A percentile compares a stretch with the other conserved stretches of the same genome.
phyloP scores from a whole-genome alignment of 2,888 invertebrate genomes.

The Drosophila dives region DNA sequence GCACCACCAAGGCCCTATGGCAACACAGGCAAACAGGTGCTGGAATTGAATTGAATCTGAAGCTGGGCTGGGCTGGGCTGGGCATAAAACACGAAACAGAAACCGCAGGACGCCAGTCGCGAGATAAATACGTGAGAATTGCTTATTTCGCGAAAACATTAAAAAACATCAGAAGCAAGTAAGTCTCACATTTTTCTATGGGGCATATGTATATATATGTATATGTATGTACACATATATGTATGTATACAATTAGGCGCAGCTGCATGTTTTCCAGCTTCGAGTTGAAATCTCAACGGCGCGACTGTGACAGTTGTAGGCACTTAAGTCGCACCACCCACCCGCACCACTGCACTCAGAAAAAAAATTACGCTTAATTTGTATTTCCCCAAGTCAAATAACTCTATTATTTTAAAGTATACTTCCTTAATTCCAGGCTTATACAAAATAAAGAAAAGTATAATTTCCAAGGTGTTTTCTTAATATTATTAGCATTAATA shows the following conservation, averaged over 20 bases:
- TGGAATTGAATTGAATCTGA: slow-evolving; percentile 73
- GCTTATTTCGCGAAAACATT: slow-evolving; percentile 73
- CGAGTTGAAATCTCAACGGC: slow-evolving; percentile 50
- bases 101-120: slow-evolving; percentile 48
- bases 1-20: slow-evolving; percentile 65
- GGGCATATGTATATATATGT: neutral
- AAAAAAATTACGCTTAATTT: neutral
- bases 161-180: slow-evolving; percentile 68
- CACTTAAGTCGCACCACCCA: slow-evolving; percentile 52
- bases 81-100: slow-evolving; percentile 32
- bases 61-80: slow-evolving; percentile 34
- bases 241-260: slow-evolving; percentile 8
- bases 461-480: neutral
- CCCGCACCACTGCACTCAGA: slow-evolving; percentile 10
- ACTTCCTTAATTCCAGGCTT: neutral
- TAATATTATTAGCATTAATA: neutral
- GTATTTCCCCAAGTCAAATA: neutral
- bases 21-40: slow-evolving; percentile 53
- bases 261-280: slow-evolving; percentile 36
- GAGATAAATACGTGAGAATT: slow-evolving; percentile 73
- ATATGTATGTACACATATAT: neutral
- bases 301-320: slow-evolving; percentile 72
- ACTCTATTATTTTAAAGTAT: neutral
- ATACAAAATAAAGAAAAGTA: neutral
- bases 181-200: slow-evolving; percentile 9